Base-by-base conservation (phyloP, 2,113 vertebrate species). In the Eurystomus gularis region DNA sequence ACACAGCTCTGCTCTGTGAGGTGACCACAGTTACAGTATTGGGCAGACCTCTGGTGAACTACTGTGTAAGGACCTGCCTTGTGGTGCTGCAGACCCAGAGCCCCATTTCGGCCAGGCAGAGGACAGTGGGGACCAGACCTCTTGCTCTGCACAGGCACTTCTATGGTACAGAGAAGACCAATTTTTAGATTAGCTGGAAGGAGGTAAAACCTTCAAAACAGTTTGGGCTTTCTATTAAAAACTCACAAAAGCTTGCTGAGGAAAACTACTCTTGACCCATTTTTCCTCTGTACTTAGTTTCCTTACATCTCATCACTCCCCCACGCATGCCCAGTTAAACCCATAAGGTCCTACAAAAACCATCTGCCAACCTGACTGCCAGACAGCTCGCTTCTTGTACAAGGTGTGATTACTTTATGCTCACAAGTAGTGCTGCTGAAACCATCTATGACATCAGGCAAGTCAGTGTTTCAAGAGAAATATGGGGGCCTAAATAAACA, bases 41-140 rank as follows among this genome's bases (percentile, higher is more conserved):
- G 18, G 25, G 46, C 13, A 31, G 31, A 4, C 6, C 42, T 7
- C 46, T 66, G 29, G 29, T 37, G 23, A 82, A 9, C 20, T 39
- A 31, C 29, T 65, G 17, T 7, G 1, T 2, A 7, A 31, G 61
- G 51, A n/a, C 20, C 54, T 55, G 21, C 25, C 44, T 7, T 29
- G 66, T 18, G 13, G 31, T 54, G 40, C 40, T 5, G 0, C 46
- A n/a, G 42, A 6, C 29, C 65, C 84, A 82, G 33, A n/a, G 44
- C 8, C 40, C 25, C 33, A 5, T 51, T 71, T 55, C 0, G 0
- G 25, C 23, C 23, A 51, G 8, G 33, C 0, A 0, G 44, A 77
- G 44, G 8, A 91, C 23, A 75, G 40, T 17, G 26, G 21, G 35
- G 25, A 61, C 40, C 61, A n/a, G 15, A 62, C 11, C 29, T 46